phyloP scores from a whole-genome alignment of 2,797 vertebrate genomes.

The Aulostomus chinensis region DNA sequence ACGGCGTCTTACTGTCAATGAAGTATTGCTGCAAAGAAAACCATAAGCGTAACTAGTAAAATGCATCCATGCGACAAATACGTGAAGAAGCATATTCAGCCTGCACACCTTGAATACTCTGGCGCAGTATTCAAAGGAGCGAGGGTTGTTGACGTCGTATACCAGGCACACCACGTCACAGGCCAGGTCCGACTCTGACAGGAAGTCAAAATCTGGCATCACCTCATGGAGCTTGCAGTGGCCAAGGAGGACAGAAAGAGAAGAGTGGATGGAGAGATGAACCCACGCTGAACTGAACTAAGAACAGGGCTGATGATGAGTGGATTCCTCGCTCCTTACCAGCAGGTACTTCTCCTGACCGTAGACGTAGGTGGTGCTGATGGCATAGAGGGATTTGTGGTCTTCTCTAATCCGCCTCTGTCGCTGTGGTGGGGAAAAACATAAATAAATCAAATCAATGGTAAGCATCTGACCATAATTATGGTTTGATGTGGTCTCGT shows the following conservation, averaged over 20 bases:
- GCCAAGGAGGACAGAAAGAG: conserved; percentile 3
- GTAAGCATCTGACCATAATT: background rate
- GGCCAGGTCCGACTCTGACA: conserved; percentile 86
- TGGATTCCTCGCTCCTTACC: too few relatives aligned
- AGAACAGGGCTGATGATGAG: too few relatives aligned
- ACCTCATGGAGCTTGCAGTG: conserved; percentile 87
- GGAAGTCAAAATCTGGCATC: conserved; percentile 89
- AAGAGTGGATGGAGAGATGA: conserved; percentile 29
- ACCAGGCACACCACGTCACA: conserved; percentile 96
- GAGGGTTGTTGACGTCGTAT: conserved; percentile 91
- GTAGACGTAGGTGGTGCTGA: conserved; percentile 96
- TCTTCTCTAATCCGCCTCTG: conserved; percentile 90
- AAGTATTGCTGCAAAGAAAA: conserved; percentile 89
- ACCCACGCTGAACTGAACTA: too few relatives aligned
- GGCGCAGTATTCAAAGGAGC: conserved; percentile 95
- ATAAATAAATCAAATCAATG: background rate
- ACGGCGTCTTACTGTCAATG: conserved; percentile 95
- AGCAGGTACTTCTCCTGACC: conserved; percentile 98
- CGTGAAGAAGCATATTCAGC: too few relatives aligned
- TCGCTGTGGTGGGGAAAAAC: conserved; percentile 76
- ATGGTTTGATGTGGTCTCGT: background rate
- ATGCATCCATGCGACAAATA: too few relatives aligned
- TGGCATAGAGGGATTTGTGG: conserved; percentile 94
- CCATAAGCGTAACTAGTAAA: too few relatives aligned
- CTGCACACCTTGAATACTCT: conserved; percentile 92